Percentiles rank a stretch among this genome's conserved stretches.
Evolutionary conservation across 1,140 invertebrate genomes (phyloP).

Genomic region (Tetramorium alpestre): DNA sequence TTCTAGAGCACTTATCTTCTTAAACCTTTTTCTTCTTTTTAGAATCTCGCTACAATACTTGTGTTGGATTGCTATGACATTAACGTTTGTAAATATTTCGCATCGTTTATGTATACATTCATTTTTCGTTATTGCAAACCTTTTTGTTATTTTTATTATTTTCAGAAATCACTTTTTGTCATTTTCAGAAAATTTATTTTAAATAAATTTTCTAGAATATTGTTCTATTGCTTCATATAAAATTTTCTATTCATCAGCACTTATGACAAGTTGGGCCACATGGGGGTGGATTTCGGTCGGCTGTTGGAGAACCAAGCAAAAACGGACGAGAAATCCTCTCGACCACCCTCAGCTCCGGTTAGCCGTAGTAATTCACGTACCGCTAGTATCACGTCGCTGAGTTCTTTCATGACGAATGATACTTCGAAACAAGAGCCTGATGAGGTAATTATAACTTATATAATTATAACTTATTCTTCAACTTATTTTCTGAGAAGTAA

Average conservation of each 20-base stretch:
- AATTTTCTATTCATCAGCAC: conserved; percentile 80
- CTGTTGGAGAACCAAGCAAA: conserved; percentile 85
- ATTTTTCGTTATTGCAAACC: too few relatives aligned
- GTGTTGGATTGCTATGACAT: neutral
- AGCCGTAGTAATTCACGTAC: conserved; percentile 81
- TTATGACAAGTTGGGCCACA: conserved; percentile 86
- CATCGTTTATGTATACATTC: neutral
- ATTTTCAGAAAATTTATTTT: neutral
- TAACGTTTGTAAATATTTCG: neutral
- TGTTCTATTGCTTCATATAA: conserved; percentile 65
- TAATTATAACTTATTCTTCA: conserved; percentile 40
- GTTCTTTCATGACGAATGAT: conserved; percentile 79
- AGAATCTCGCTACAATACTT: neutral
- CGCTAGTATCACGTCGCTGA: conserved; percentile 81
- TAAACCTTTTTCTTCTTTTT: neutral
- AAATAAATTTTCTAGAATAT: neutral
- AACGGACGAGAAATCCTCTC: conserved; percentile 79
- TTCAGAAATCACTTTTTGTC: too few relatives aligned
- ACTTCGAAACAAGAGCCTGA: conserved; percentile 76
- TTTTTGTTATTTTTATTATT: too few relatives aligned
- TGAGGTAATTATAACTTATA: conserved; percentile 71
- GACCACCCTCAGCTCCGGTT: conserved; percentile 61
- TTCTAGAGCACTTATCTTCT: neutral
- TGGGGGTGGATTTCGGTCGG: conserved; percentile 89
- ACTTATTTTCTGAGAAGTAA: neutral